These are phyloP conservation scores for Microcebus ravelobensis DNA, from an alignment of 2,113 vertebrate genomes.

Conservation along the genomic window DNA sequence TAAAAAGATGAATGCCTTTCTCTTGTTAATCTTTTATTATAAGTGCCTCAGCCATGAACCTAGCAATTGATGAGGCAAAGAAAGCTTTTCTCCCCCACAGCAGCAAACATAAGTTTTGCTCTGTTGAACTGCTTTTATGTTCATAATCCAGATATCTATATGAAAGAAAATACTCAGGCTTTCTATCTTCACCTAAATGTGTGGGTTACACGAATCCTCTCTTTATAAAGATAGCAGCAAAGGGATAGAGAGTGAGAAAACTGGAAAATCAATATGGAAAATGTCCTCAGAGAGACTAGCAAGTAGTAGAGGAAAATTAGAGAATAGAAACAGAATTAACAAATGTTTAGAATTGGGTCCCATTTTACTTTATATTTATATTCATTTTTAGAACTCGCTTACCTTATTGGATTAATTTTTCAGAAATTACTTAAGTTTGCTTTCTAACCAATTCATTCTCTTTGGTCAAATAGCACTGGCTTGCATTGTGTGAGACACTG, in stretches of 20 bases:
- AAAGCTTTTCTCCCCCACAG: not conserved
- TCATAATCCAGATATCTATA: not conserved
- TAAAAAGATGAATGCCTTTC: not conserved
- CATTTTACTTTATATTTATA: not conserved
- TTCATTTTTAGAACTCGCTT: not conserved
- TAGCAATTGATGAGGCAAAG: not conserved
- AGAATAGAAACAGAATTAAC: not conserved
- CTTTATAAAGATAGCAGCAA: not conserved
- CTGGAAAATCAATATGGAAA: not conserved
- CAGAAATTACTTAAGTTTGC: not conserved
- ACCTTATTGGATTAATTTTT: not conserved
- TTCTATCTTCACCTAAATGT: not conserved
- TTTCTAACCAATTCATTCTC: not conserved
- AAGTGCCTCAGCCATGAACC: not conserved
- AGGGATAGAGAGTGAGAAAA: not conserved
- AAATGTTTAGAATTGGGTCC: not conserved
- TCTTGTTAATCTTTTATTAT: not conserved
- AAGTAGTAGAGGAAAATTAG: not conserved
- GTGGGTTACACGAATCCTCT: not conserved
- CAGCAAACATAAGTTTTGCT: not conserved
- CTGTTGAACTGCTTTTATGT: not conserved
- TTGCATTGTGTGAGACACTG: not conserved
- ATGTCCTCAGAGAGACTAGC: not conserved
- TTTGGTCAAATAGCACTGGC: not conserved
- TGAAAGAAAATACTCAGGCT: not conserved